Conservation (phyloP, 2,888 invertebrate genomes). For the Biston stratarius region DNA sequence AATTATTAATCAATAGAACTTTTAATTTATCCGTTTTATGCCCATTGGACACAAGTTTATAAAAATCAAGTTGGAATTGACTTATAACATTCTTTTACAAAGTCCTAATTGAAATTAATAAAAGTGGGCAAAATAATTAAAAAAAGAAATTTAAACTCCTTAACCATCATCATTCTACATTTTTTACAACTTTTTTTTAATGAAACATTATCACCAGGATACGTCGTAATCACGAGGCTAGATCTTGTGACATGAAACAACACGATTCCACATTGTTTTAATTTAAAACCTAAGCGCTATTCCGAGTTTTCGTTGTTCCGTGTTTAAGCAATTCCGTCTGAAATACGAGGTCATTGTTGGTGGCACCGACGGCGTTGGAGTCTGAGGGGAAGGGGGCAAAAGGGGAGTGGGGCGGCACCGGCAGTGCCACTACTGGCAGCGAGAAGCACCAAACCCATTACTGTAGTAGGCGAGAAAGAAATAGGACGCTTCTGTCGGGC, state of each 20-base stretch:
- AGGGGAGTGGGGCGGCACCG: slow-evolving; percentile 60
- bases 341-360: slow-evolving; percentile 86
- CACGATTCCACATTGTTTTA: slow-evolving; percentile 45
- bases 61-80: too few relatives aligned
- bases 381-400: slow-evolving; percentile 59
- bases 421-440: slow-evolving; percentile 58
- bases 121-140: not conserved
- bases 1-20: too few relatives aligned
- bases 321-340: slow-evolving; percentile 84
- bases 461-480: slow-evolving; percentile 82
- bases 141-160: too few relatives aligned
- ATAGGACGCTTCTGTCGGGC: slow-evolving; percentile 79
- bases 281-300: slow-evolving; percentile 68
- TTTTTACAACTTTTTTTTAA: not conserved
- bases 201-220: slow-evolving; percentile 24
- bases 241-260: slow-evolving; percentile 42
- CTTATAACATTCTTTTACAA: too few relatives aligned
- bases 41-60: too few relatives aligned
- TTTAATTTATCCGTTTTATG: too few relatives aligned
- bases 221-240: slow-evolving; percentile 30
- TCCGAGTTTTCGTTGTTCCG: slow-evolving; percentile 80
- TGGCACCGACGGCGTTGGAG: slow-evolving; percentile 79
- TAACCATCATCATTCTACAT: not conserved
- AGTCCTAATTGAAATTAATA: too few relatives aligned
- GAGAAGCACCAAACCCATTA: slow-evolving; percentile 77